Evolutionary conservation across 2,888 invertebrate genomes (phyloP).

Genomic region (Ariolimax columbianus): DNA sequence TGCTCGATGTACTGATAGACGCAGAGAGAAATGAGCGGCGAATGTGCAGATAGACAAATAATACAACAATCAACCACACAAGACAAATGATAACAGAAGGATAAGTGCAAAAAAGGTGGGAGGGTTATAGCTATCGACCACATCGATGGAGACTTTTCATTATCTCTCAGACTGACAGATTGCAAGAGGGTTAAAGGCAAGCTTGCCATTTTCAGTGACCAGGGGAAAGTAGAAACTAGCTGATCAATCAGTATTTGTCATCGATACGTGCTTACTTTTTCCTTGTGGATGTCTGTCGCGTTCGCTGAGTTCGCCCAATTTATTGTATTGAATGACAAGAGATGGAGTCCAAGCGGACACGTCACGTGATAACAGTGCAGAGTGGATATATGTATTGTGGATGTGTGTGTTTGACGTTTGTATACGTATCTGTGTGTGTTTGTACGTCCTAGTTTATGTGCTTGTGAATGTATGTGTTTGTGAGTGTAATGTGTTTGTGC

Average conservation of each 20-base stretch:
- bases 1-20: no score
- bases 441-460: no score
- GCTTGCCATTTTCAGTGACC: conserved; percentile 31
- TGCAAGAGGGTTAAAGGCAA: conserved; percentile 26
- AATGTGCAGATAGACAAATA: neutral
- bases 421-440: neutral
- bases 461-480: no score
- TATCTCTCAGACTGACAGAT: conserved; percentile 32
- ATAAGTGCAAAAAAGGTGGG: conserved; percentile 15
- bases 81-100: conserved; percentile 20
- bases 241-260: conserved; percentile 38
- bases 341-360: neutral
- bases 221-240: conserved; percentile 25
- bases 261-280: conserved; percentile 1
- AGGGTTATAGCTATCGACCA: neutral
- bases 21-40: neutral
- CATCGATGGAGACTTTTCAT: neutral
- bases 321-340: conserved; percentile 2
- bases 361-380: neutral
- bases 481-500: no score
- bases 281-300: neutral
- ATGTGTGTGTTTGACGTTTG: no score
- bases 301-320: neutral
- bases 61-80: neutral
- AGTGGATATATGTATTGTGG: neutral